These are phyloP conservation scores for Mya arenaria DNA, from an alignment of 1,140 invertebrate genomes.

Conservation along the genomic window DNA sequence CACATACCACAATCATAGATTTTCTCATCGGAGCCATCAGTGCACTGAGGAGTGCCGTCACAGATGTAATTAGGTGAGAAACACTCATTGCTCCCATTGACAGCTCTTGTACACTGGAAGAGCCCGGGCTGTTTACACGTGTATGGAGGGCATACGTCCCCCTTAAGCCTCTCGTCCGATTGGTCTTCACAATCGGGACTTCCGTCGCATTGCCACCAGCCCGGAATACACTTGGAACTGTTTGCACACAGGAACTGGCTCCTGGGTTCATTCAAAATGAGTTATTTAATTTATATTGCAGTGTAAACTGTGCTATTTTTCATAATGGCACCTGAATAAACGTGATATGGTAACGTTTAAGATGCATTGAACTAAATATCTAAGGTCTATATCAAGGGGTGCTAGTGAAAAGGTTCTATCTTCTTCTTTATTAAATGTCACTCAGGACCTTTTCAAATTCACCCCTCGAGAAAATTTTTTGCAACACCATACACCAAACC, in stretches of 20 bases:
- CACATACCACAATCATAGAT: constrained; percentile 63
- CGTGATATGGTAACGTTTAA: too few relatives aligned
- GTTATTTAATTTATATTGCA: too few relatives aligned
- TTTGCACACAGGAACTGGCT: constrained; percentile 90
- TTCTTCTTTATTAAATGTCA: too few relatives aligned
- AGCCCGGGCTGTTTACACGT: constrained; percentile 86
- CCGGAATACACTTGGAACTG: constrained; percentile 88
- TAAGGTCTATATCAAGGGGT: too few relatives aligned
- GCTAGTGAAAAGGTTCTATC: too few relatives aligned
- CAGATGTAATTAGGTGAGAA: constrained; percentile 93
- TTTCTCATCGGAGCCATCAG: constrained; percentile 82
- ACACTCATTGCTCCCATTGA: constrained; percentile 83
- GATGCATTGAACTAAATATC: too few relatives aligned
- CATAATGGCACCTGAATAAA: too few relatives aligned
- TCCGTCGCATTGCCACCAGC: constrained; percentile 85
- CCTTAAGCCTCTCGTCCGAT: constrained; percentile 89
- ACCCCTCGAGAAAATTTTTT: too few relatives aligned
- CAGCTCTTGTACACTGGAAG: constrained; percentile 86
- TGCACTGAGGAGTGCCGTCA: constrained; percentile 79
- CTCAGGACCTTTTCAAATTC: too few relatives aligned
- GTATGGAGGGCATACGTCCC: constrained; percentile 82
- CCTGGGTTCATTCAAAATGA: constrained; percentile 65
- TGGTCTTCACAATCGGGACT: constrained; percentile 97
- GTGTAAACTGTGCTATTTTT: too few relatives aligned
- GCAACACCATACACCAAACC: too few relatives aligned